These are phyloP conservation scores for Corydoras sp. DNA, from an alignment of 2,113 vertebrate species.

Conservation along the genomic window DNA sequence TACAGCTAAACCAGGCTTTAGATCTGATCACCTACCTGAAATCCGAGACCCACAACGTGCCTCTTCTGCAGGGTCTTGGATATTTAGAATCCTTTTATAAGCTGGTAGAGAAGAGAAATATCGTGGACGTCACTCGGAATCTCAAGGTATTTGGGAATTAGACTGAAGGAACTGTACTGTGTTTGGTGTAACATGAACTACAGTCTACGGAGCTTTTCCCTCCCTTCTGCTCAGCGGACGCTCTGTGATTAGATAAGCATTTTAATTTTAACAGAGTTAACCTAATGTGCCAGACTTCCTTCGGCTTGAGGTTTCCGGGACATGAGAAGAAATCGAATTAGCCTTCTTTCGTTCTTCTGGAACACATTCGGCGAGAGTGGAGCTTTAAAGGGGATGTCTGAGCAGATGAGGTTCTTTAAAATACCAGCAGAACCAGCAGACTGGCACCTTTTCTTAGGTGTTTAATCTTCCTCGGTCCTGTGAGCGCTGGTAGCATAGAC, in stretches of 20 bases:
- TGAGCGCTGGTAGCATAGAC: no score
- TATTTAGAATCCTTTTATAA: conserved; percentile 62
- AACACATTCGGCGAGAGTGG: conserved; percentile 12
- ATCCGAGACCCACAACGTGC: conserved; percentile 62
- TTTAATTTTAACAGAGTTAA: background rate
- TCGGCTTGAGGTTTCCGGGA: conserved; percentile 8
- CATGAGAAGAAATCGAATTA: conserved; percentile 16
- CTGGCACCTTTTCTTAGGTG: no score
- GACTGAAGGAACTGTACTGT: no score
- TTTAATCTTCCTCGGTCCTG: no score
- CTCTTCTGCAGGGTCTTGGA: conserved; percentile 63
- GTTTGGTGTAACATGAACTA: no score
- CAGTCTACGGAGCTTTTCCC: no score
- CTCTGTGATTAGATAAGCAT: no score
- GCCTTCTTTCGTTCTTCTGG: background rate
- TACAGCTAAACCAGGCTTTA: conserved; percentile 59
- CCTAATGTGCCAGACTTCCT: conserved; percentile 8
- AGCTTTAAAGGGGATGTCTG: no score
- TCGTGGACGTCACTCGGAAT: conserved; percentile 52
- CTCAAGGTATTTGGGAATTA: conserved; percentile 54
- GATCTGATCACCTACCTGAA: conserved; percentile 66
- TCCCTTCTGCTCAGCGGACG: no score
- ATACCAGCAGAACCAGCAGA: no score
- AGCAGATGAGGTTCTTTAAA: no score
- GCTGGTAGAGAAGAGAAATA: conserved; percentile 58